Base-by-base conservation (phyloP, 2,888 invertebrate species). In the Romanomermis culicivorax region DNA sequence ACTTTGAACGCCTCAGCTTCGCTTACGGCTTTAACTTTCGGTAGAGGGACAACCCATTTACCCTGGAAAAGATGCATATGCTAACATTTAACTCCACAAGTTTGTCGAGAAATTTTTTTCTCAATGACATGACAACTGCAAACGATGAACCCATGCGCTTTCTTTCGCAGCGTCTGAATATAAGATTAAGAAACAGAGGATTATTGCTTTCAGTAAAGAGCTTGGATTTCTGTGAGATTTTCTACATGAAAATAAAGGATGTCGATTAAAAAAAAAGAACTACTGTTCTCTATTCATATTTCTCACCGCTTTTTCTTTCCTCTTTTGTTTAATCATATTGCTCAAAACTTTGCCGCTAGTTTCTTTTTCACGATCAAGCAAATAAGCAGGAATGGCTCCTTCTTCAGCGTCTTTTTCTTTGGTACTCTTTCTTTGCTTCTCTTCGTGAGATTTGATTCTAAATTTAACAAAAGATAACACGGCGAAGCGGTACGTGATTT, bases 41-140 rank as follows among this genome's bases (percentile, higher is more conserved):
- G 97, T 67, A 97, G 83, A 0, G 97, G 97, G 0, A 97, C 97
- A 65, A 95, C 89, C 93, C 95, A 97, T 77, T 97, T 99, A 0
- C 95, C 95, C 73, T 74, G 60, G 23, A 63, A 61, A n/a, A n/a
- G n/a, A n/a, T n/a, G 36, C 55, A 56, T 54, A 23, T 2, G 51
- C 29, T 26, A 24, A 29, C 11, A 20, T 52, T n/a, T n/a, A n/a
- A 51, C 27, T 42, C 24, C 17, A 53, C 27, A 57, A n/a, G 30
- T 17, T 36, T 24, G 4, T 53, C 36, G 36, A 36, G 11, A 36
- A 36, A 17, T 36, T 36, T 36, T 36, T 36, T 36, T 7, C 17
- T 36, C 17, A 36, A 36, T 11, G 17, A n/a, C n/a, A n/a, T n/a
- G n/a, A n/a, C n/a, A n/a, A n/a, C n/a, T n/a, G n/a, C n/a, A n/a